These are phyloP conservation scores for Muscicapa adusta DNA, from an alignment of 2,113 vertebrate genomes.

Conservation along the genomic window DNA sequence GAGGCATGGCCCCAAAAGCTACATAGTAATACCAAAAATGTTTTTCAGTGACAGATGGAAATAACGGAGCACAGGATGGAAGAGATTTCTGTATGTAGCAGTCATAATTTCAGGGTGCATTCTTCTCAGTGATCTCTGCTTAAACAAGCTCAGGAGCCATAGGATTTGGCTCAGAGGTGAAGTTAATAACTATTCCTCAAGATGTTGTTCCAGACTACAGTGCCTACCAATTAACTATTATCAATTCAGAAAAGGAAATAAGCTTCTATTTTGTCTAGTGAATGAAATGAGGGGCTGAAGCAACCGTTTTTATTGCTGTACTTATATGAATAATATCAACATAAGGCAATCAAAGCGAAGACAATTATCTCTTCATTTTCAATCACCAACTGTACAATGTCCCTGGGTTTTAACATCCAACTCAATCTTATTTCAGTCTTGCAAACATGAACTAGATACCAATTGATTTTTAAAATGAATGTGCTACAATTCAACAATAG, in stretches of 20 bases:
- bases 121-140: neutral
- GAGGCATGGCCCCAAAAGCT: neutral
- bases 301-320: neutral
- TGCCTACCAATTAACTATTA: neutral
- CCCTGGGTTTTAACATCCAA: neutral
- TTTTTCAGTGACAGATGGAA: neutral
- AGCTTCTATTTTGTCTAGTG: neutral
- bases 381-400: neutral
- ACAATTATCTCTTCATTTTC: constrained; percentile 14
- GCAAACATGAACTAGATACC: neutral
- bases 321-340: neutral
- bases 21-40: neutral
- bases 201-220: neutral
- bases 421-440: neutral
- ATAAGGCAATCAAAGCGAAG: neutral
- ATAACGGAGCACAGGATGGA: neutral
- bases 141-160: neutral
- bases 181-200: neutral
- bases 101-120: neutral
- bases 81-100: neutral
- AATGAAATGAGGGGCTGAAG: neutral
- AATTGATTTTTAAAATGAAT: constrained; percentile 15
- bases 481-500: neutral
- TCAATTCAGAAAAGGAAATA: neutral
- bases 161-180: neutral